phyloP scores from a whole-genome alignment of 1,140 invertebrate species.

The Archivesica marissinica region DNA sequence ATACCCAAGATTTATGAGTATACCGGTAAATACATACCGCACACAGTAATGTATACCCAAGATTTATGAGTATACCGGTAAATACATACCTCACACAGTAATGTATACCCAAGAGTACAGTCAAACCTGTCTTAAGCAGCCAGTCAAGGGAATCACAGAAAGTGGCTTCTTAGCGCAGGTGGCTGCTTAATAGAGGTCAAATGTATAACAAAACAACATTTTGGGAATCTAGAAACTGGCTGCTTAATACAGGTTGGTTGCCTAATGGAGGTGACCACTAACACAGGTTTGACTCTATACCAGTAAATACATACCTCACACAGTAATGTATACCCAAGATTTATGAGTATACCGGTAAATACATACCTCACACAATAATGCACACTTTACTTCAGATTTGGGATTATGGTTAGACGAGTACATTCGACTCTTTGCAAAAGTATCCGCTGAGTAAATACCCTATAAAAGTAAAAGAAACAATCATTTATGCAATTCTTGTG shows the following conservation, averaged over 20 bases:
- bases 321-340: neutral
- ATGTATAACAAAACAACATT: too few relatives aligned
- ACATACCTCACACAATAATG: slow-evolving; percentile 81
- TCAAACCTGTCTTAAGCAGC: too few relatives aligned
- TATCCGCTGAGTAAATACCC: slow-evolving; percentile 84
- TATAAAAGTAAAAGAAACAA: slow-evolving; percentile 54
- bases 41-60: too few relatives aligned
- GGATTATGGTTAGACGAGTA: slow-evolving; percentile 75
- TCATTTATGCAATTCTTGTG: neutral
- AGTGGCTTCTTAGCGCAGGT: too few relatives aligned
- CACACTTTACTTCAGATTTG: slow-evolving; percentile 68
- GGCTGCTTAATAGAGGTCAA: too few relatives aligned
- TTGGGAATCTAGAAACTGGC: too few relatives aligned
- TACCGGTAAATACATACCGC: too few relatives aligned
- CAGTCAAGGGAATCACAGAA: too few relatives aligned
- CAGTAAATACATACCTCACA: neutral
- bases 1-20: too few relatives aligned
- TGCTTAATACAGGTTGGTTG: slow-evolving; percentile 2
- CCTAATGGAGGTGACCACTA: neutral
- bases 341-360: neutral
- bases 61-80: too few relatives aligned
- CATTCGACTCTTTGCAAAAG: slow-evolving; percentile 81
- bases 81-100: too few relatives aligned
- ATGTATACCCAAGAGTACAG: too few relatives aligned
- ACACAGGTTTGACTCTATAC: neutral